Base-by-base conservation (phyloP, 2,113 vertebrate species). In the Esox niger region DNA sequence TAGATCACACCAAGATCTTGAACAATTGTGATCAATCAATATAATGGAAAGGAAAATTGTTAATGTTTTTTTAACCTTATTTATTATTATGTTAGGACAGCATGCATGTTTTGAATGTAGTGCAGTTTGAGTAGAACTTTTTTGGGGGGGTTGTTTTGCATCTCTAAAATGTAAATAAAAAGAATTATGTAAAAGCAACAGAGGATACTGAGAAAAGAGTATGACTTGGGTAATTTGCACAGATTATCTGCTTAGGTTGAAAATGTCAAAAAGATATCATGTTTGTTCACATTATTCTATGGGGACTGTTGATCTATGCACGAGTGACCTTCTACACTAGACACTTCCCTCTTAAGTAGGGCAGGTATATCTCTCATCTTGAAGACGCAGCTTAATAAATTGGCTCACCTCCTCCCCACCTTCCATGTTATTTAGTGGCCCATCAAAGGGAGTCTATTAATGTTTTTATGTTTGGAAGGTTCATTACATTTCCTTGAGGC, bases 361-460 rank as follows among this genome's bases (percentile, higher is more conserved):
- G 58, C 56, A 30, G 54, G 35, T 75, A 74, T 70, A 10, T 4
- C 38, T 43, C 38, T 43, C 38, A 71, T 52, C 56, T 80, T 68
- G 35, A 74, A 78, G 82, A 82, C 61, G 21, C 13, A 57, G 65
- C 13, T 69, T 84, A 86, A 88, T 88, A 88, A 88, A 90, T 78
- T 78, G 80, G 63, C 76, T 76, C 84, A 82, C 79, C 71, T 79
- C 77, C 82, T 62, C 64, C 74, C 65, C n/a, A n/a, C n/a, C n/a
- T 43, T 71, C 79, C 3, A 3, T 71, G 82, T 89, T 90, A 89
- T 91, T 91, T 89, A 88, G 81, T 83, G 80, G 79, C 71, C 78
- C 60, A 79, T 88, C 79, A 23, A 33, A 74, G 69, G 67, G 78
- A 88, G 77, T 83, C 87, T 82, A 90, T 91, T 52, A 88, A 90